phyloP scores from a whole-genome alignment of 2,113 vertebrate genomes.

The Halcyon malimbica region DNA sequence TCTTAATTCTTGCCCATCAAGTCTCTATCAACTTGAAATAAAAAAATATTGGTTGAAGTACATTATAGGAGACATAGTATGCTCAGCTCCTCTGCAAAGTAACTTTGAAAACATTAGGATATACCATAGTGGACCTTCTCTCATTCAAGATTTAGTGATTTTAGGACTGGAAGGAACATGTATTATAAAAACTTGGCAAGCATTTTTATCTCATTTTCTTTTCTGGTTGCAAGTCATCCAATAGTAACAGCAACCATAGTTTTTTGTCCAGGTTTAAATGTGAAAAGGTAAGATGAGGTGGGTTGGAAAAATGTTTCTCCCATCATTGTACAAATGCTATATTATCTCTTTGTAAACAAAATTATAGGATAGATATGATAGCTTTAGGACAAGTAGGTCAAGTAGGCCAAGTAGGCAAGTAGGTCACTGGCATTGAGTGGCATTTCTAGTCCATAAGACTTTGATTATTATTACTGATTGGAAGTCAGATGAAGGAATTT shows the following conservation, averaged over 20 bases:
- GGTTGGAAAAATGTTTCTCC: neutral
- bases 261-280: neutral
- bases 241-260: neutral
- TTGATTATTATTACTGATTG: neutral
- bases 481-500: neutral
- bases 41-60: neutral
- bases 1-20: neutral
- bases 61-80: neutral
- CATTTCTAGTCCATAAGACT: neutral
- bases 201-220: neutral
- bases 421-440: neutral
- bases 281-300: neutral
- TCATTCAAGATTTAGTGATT: neutral
- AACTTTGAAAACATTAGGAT: neutral
- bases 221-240: neutral
- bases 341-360: neutral
- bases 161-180: no score
- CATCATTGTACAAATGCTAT: neutral
- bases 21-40: neutral
- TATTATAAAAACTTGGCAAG: neutral
- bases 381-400: neutral
- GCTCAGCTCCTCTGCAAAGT: neutral
- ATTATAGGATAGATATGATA: neutral
- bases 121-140: neutral
- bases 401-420: neutral